Evolutionary conservation across 2,888 invertebrate species (phyloP).

Genomic region (Parochlus steinenii): DNA sequence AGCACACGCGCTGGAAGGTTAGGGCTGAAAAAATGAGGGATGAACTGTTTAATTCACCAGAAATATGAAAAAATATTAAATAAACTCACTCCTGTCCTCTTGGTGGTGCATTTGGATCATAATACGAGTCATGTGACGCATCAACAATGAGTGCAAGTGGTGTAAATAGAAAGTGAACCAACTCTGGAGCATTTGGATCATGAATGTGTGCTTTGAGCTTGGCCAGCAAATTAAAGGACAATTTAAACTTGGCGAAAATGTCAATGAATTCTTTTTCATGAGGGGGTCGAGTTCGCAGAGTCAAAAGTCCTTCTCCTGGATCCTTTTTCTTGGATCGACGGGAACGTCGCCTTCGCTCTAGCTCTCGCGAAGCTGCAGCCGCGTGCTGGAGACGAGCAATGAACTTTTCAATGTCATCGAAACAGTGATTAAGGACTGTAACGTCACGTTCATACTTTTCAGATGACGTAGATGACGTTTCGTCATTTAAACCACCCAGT

Average conservation of each 20-base stretch:
- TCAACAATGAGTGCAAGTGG: constrained; percentile 95
- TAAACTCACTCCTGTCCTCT: too few species aligned
- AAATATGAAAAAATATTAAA: too few species aligned
- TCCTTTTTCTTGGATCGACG: constrained; percentile 40
- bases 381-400: constrained; percentile 94
- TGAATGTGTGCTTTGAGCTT: constrained; percentile 95
- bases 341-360: constrained; percentile 64
- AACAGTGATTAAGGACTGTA: constrained; percentile 87
- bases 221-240: constrained; percentile 92
- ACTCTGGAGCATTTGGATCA: constrained; percentile 96
- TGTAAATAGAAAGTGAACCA: constrained; percentile 96
- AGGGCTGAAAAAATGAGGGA: too few species aligned
- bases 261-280: constrained; percentile 93
- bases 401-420: constrained; percentile 99
- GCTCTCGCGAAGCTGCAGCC: constrained; percentile 83
- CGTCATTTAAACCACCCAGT: constrained; percentile 47
- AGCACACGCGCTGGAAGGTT: constrained; percentile 74
- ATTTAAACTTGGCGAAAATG: constrained; percentile 96
- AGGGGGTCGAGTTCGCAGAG: constrained; percentile 87
- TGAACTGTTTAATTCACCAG: too few species aligned
- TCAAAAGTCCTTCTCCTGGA: constrained; percentile 80
- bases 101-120: constrained; percentile 65
- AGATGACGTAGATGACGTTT: constrained; percentile 80
- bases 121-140: constrained; percentile 81
- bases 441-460: constrained; percentile 95